Base-by-base conservation (phyloP, 2,797 vertebrate species). In the Dermochelys coriacea region DNA sequence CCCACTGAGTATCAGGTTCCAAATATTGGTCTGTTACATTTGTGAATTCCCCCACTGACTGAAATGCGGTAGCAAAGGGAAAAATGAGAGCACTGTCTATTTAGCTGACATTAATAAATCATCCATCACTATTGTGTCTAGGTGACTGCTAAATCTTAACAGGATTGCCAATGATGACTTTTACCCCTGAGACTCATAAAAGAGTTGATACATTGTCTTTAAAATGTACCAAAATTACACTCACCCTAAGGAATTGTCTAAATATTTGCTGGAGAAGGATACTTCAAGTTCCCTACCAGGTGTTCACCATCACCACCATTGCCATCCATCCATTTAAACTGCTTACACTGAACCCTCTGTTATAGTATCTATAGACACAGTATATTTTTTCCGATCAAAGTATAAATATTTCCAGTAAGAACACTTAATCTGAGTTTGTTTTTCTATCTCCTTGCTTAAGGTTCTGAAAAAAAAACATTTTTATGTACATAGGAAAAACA, bases 401-500 rank as follows among this genome's bases (percentile, higher is more conserved):
- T 37, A 54, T 2, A 4, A 51, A 8, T 7, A 29, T 82, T 90
- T 93, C 89, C 68, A 80, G 21, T 81, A 89, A 12, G 1, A 5
- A 21, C 19, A n/a, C 2, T 54, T 77, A 34, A 19, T 5, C 4
- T 1, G 84, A 85, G 68, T 88, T 6, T 54, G 6, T 0, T 59
- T 34, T 84, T 71, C 47, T 64, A 2, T 47, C 71, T 82, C 81
- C 84, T 87, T 87, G 8, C 4, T n/a, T 96, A 87, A 52, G 45
- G 31, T 59, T 59, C 86, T 9, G 61, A 54, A 1, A 47, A 1
- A 47, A 47, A 85, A 86, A 0, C 2, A 71, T 75, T 89, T 94
- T 89, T 57, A 59, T 83, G 68, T 57, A 50, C 23, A 52, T 80
- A 6, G 64, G n/a, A 68, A 81, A 86, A 82, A 15, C 64, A 91